phyloP scores from a whole-genome alignment of 2,797 vertebrate genomes.

The Phoeniculus purpureus region DNA sequence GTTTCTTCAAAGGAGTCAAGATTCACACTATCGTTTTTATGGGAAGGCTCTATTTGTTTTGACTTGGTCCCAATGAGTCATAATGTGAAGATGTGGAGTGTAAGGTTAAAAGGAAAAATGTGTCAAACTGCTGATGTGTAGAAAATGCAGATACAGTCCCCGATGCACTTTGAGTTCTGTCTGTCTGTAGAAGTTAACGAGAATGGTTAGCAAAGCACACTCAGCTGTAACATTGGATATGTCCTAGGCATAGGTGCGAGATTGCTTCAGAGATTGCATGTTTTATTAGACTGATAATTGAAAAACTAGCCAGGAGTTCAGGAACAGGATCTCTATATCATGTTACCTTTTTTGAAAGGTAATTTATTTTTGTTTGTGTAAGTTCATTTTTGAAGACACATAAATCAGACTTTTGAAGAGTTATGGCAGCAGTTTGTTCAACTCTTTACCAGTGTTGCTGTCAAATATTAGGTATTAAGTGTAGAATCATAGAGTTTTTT shows the following conservation, averaged over 20 bases:
- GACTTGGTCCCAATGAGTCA: not conserved
- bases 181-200: not conserved
- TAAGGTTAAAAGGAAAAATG: not conserved
- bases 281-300: not conserved
- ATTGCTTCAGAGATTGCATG: not conserved
- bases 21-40: not conserved
- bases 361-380: not conserved
- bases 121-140: not conserved
- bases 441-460: not conserved
- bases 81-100: not conserved
- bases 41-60: not conserved
- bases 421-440: not conserved
- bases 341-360: not conserved
- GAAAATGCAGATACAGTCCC: not conserved
- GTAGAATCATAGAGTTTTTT: too few species aligned
- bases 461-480: not conserved
- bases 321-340: not conserved
- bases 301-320: not conserved
- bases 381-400: not conserved
- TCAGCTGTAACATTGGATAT: not conserved
- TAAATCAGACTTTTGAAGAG: not conserved
- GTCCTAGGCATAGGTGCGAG: not conserved
- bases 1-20: slow-evolving; percentile 3
- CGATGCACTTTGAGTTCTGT: not conserved
- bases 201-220: not conserved